Evolutionary conservation across 2,888 invertebrate genomes (phyloP), one percentile per base, ranked within the genome.

Genomic region (Lymantria dispar): DNA sequence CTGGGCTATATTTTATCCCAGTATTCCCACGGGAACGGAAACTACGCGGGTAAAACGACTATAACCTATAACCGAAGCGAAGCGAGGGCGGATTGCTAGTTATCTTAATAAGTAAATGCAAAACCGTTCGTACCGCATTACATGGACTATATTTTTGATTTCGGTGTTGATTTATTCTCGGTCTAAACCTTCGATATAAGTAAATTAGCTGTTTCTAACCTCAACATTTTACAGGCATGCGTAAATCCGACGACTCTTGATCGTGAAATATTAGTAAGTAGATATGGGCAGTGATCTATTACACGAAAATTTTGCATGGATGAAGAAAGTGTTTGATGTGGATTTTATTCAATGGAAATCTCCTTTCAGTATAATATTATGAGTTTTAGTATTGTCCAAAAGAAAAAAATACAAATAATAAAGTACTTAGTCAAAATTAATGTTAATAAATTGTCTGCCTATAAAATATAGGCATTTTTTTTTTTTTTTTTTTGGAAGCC

Each of bases 81-180:
- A n/a, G n/a, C n/a, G n/a, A n/a, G n/a, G n/a, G n/a, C n/a, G n/a
- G n/a, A n/a, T n/a, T n/a, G n/a, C n/a, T n/a, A n/a, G n/a, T n/a
- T n/a, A n/a, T n/a, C n/a, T n/a, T n/a, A n/a, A n/a, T n/a, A n/a
- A n/a, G n/a, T n/a, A n/a, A n/a, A n/a, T n/a, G n/a, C n/a, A 40
- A 40, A 40, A 40, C 38, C 74, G 43, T 0, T 3, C 10, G 48
- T 8, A 52, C 66, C 68, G 2, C 53, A n/a, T 72, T 37, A 60
- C 69, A 74, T 73, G 48, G 30, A 51, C 58, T 52, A 45, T 50
- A 66, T 66, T 62, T 68, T 72, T 74, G 74, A 69, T 74, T 74
- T 78, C 60, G 56, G 76, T 79, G 79, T 84, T 87, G 85, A 87
- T 86, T 87, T 86, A 88, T 85, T 76, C 76, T 22, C 70, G 76